Percentiles rank a stretch among this genome's conserved stretches.
These are phyloP conservation scores for Gymnocephalus cernua DNA, from an alignment of 2,113 vertebrate species.

Conservation along the genomic window DNA sequence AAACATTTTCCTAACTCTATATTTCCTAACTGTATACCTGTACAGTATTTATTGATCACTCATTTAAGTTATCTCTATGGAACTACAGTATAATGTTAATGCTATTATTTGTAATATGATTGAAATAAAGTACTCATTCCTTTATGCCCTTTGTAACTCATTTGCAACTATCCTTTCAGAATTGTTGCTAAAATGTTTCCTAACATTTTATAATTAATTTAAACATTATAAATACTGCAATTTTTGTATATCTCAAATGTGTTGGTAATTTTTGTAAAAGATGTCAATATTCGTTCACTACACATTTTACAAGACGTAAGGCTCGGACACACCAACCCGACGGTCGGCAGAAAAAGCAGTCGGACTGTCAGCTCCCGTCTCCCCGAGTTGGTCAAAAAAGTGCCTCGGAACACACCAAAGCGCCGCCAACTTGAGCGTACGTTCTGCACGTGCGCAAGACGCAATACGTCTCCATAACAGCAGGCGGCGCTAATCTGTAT, in stretches of 20 bases:
- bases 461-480: no score
- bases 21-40: no score
- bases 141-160: slow-evolving; percentile 1
- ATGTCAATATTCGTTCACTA: neutral
- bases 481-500: no score
- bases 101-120: neutral
- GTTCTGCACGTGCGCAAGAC: no score
- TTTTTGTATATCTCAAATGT: neutral
- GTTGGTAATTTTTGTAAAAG: neutral
- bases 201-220: slow-evolving; percentile 52
- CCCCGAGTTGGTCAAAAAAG: no score
- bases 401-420: no score
- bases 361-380: no score
- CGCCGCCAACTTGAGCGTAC: no score
- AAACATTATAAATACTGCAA: neutral
- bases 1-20: no score
- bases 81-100: neutral
- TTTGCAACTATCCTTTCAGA: slow-evolving; percentile 4
- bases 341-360: no score
- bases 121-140: neutral
- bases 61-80: neutral
- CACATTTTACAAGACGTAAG: neutral
- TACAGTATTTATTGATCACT: slow-evolving; percentile 78
- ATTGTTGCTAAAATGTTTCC: neutral
- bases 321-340: no score